phyloP scores from a whole-genome alignment of 2,797 vertebrate species.

The Chiroxiphia lanceolata region DNA sequence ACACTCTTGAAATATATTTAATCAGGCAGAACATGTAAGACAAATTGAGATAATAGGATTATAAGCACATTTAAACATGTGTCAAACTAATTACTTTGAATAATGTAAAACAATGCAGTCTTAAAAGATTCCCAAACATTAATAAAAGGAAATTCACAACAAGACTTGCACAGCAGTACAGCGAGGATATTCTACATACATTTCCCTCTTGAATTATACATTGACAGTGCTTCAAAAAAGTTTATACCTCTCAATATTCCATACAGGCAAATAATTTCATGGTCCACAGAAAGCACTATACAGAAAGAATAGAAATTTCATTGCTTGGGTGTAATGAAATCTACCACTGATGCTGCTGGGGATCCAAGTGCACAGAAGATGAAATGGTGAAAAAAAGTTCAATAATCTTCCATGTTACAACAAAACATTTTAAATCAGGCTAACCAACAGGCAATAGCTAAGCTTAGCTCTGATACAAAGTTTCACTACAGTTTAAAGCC shows the following conservation, averaged over 20 bases:
- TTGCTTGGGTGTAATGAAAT: slow-evolving; percentile 34
- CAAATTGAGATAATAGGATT: background rate
- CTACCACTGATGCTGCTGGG: slow-evolving; percentile 1
- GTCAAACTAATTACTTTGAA: background rate
- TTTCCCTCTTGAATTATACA: slow-evolving; percentile 3
- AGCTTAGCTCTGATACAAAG: background rate
- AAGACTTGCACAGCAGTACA: background rate
- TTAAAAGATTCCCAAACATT: background rate
- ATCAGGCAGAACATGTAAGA: background rate
- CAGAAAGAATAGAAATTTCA: slow-evolving; percentile 29
- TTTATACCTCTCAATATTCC: slow-evolving; percentile 14
- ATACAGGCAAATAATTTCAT: slow-evolving; percentile 24
- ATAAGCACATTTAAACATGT: background rate
- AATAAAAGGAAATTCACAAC: background rate
- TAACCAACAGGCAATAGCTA: background rate
- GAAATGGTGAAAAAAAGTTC: background rate
- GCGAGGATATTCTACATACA: background rate
- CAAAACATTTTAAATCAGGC: background rate
- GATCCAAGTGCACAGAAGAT: background rate
- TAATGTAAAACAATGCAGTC: background rate
- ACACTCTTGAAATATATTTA: background rate
- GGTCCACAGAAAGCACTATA: slow-evolving; percentile 19
- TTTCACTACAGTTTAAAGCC: background rate
- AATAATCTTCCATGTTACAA: background rate
- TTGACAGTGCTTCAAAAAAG: background rate